Evolutionary conservation across 2,888 invertebrate species (phyloP).

Genomic region (Galeopsomyia nigrocyanea): DNA sequence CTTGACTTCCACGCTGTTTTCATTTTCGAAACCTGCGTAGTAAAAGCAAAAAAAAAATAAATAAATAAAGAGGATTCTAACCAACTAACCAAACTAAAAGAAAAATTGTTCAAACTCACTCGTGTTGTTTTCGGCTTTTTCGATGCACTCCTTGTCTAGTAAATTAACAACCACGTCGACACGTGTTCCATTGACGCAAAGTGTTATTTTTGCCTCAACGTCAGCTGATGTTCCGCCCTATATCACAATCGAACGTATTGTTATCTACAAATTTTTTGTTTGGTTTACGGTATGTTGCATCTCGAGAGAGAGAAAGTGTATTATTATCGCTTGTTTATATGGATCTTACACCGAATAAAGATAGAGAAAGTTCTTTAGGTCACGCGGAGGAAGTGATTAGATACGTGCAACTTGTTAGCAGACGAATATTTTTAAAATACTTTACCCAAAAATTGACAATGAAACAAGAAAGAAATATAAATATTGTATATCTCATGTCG

Average conservation of each 20-base stretch:
- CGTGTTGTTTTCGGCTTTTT: neutral
- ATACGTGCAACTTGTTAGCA: too few relatives aligned
- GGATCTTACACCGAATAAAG: too few relatives aligned
- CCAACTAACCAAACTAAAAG: neutral
- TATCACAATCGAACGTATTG: neutral
- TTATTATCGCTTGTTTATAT: too few relatives aligned
- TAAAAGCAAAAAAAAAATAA: neutral
- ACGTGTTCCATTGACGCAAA: slow-evolving; percentile 32
- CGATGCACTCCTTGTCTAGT: slow-evolving; percentile 32
- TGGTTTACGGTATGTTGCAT: neutral
- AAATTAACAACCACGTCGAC: slow-evolving; percentile 28
- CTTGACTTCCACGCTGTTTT: slow-evolving; percentile 16
- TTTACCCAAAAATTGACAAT: slow-evolving; percentile 2
- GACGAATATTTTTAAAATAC: neutral
- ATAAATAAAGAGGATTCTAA: neutral
- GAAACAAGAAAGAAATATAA: neutral
- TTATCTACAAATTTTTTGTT: too few relatives aligned
- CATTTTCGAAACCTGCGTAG: slow-evolving; percentile 7
- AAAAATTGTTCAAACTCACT: slow-evolving; percentile 13
- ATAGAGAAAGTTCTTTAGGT: too few relatives aligned
- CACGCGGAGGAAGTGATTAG: too few relatives aligned
- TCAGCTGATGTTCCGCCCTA: slow-evolving; percentile 1
- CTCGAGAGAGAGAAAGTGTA: neutral
- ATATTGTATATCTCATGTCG: slow-evolving; percentile 19
- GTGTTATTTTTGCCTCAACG: neutral